Conservation (phyloP, 2,797 vertebrate species). For the Echiichthys vipera region DNA sequence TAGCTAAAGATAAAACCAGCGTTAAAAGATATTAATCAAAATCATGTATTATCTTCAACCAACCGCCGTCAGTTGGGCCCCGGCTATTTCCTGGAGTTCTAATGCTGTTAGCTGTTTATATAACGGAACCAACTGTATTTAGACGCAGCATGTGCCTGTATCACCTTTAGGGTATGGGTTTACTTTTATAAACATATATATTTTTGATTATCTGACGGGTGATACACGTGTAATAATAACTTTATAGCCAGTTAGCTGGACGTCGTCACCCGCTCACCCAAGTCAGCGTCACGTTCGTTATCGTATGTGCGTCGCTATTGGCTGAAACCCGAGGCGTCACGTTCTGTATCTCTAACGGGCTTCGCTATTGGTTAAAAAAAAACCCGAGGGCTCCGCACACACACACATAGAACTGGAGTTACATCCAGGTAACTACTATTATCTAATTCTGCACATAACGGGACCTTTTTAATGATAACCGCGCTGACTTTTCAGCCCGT, state of each 20-base stretch:
- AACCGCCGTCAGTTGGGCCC: conserved; percentile 27
- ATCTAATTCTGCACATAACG: too few relatives aligned
- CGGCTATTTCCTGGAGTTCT: conserved; percentile 45
- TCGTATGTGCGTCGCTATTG: too few relatives aligned
- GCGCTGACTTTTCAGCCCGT: too few relatives aligned
- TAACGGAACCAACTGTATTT: not conserved
- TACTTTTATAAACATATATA: not conserved
- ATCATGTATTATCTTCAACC: not conserved
- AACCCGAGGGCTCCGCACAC: too few relatives aligned
- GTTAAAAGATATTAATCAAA: not conserved
- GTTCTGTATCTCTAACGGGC: too few relatives aligned
- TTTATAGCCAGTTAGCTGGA: conserved; percentile 29
- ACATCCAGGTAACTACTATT: too few relatives aligned
- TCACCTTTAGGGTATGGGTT: not conserved
- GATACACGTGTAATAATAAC: conserved; percentile 36
- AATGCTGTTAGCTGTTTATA: not conserved
- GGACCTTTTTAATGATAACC: too few relatives aligned
- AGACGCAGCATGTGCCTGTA: rapidly evolving
- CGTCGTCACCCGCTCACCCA: not conserved
- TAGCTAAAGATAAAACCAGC: not conserved
- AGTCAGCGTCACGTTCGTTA: too few relatives aligned
- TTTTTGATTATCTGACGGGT: not conserved
- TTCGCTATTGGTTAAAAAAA: too few relatives aligned
- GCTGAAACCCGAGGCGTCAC: too few relatives aligned
- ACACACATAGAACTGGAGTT: too few relatives aligned